Evolutionary conservation across 2,797 vertebrate species (phyloP), one percentile per base, ranked within the genome.

Genomic region (Moxostoma hubbsi): DNA sequence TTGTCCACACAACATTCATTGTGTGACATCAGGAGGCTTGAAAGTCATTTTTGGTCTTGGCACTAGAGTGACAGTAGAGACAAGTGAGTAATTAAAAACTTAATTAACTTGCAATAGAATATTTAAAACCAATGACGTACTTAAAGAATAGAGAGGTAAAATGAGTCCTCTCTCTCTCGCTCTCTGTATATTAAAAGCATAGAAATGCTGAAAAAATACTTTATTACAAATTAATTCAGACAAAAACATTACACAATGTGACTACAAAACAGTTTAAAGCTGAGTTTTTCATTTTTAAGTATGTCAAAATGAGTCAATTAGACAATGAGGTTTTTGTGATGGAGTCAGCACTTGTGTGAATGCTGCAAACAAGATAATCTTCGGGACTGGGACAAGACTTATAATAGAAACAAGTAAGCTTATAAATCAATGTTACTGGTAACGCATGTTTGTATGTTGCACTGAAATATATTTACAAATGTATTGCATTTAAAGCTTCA

Each of bases 361-460:
- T 65, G 49, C 47, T 70, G 75, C 36, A 24, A 62, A 77, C 57
- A 85, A 77, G 69, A 45, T 82, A 6, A 49, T 80, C 54, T 85
- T 85, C 67, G 83, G 81, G 13, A 51, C 54, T 47, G 81, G 81
- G 43, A 82, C 78, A 55, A 75, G 64, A 71, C 50, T 85, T 47
- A 57, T 45, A 49, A 51, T 71, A 13, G 36, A 79, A 12, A 53
- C 84, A 62, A 83, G 84, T 85, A 73, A 81, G 84, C 43, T 67
- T 63, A 4, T 1, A 6, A 64, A 11, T 69, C 54, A 68, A 5
- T 77, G 2, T 6, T 24, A 15, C 9, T 18, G 0, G 0, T 18
- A 46, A 24, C 24, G 2, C 24, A 24, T 24, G 24, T 24, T 24
- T 2, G 24, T 24, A 57, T 15, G 1, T 75, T 49, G 10, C 2